Evolutionary conservation across 2,113 vertebrate genomes (phyloP).

Genomic region (Dasyornis broadbenti): DNA sequence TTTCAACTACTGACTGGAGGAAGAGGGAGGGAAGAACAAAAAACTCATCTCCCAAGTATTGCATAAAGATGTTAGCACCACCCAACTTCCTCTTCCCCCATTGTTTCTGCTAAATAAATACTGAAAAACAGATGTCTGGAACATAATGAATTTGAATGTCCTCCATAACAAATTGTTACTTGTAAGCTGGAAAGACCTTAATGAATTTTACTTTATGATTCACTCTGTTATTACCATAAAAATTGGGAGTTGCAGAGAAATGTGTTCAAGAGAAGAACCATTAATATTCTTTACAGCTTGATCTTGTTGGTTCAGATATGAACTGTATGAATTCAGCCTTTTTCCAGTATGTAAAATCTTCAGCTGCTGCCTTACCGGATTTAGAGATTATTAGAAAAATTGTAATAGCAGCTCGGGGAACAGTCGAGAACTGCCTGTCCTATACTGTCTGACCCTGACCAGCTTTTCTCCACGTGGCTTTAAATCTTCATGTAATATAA

Average conservation of each 20-base stretch:
- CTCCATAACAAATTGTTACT: constrained; percentile 45
- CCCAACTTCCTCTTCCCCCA: neutral
- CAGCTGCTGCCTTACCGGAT: constrained; percentile 63
- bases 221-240: constrained; percentile 67
- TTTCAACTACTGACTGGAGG: neutral
- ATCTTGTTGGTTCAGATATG: constrained; percentile 65
- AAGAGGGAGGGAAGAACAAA: neutral
- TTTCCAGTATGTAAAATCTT: constrained; percentile 60
- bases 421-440: constrained; percentile 52
- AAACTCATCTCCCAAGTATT: neutral
- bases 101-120: constrained; percentile 54
- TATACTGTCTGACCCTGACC: constrained; percentile 57
- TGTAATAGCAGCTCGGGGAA: constrained; percentile 51
- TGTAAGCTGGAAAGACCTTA: constrained; percentile 48
- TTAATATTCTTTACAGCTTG: constrained; percentile 72
- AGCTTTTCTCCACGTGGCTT: constrained; percentile 50
- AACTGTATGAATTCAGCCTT: constrained; percentile 50
- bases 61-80: neutral
- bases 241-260: constrained; percentile 45
- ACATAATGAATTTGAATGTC: constrained; percentile 38
- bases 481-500: constrained; percentile 65
- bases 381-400: constrained; percentile 72
- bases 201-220: constrained; percentile 62
- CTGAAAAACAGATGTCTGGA: constrained; percentile 49
- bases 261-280: constrained; percentile 45